These are phyloP conservation scores for Drosophila murphyi DNA, from an alignment of 1,140 invertebrate genomes.

Conservation along the genomic window DNA sequence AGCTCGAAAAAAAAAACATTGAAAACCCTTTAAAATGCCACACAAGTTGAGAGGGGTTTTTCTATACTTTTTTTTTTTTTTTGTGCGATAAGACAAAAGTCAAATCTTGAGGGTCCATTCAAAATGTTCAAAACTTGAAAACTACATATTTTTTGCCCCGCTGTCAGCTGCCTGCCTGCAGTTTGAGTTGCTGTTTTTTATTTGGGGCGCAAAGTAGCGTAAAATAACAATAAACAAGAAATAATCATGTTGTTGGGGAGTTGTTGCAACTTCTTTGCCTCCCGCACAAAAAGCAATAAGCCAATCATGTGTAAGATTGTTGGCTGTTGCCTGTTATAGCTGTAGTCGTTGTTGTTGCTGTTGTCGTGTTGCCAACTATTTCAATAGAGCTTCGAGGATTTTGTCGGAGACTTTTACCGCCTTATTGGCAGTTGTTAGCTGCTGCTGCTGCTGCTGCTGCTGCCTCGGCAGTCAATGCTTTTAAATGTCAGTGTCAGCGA, in stretches of 20 bases:
- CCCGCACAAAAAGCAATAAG: constrained; percentile 33
- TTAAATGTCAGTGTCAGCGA: constrained; percentile 56
- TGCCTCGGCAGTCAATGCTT: constrained; percentile 40
- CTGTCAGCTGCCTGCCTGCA: constrained; percentile 28
- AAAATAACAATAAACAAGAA: constrained; percentile 81
- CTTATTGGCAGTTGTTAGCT: constrained; percentile 46
- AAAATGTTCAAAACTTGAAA: constrained; percentile 41
- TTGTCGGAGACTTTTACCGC: constrained; percentile 14
- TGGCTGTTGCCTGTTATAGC: constrained; percentile 25
- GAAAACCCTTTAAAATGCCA: constrained; percentile 67
- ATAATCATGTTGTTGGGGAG: constrained; percentile 73
- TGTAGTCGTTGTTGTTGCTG: constrained; percentile 22
- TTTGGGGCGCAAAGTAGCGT: constrained; percentile 58
- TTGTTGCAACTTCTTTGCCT: constrained; percentile 10
- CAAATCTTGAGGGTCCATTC: constrained; percentile 30
- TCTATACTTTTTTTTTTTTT: too few species aligned
- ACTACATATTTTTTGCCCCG: constrained; percentile 38
- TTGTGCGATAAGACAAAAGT: constrained; percentile 35
- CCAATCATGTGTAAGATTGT: constrained; percentile 78
- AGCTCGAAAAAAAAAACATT: constrained; percentile 3
- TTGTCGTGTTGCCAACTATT: constrained; percentile 46
- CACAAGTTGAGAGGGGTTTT: constrained; percentile 44
- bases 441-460: constrained; percentile 7
- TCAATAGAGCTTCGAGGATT: not conserved
- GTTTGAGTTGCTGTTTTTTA: constrained; percentile 10